Conservation (phyloP, 2,888 invertebrate species). For the Mimachlamys varia region DNA sequence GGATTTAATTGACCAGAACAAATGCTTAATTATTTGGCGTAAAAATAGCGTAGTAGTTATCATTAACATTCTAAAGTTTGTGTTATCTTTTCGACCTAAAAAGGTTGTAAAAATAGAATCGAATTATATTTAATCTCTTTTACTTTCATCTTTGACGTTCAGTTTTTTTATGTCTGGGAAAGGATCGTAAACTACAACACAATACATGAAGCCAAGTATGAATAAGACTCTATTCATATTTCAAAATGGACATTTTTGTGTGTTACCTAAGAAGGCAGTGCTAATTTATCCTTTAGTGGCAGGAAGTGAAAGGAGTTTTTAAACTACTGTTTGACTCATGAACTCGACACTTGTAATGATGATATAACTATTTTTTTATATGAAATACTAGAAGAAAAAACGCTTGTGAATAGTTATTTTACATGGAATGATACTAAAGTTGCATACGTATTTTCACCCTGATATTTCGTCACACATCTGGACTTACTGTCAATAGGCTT, state of each 20-base stretch:
- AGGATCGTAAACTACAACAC: not conserved
- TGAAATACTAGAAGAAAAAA: not conserved
- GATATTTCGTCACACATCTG: not conserved
- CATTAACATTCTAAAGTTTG: conserved; percentile 10
- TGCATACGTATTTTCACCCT: not conserved
- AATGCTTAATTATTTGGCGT: not conserved
- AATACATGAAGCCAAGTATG: not conserved
- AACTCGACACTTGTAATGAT: not conserved
- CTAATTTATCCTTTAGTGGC: not conserved
- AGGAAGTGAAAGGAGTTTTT: not conserved
- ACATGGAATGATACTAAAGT: not conserved
- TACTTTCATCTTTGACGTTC: not conserved
- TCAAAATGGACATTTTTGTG: not conserved
- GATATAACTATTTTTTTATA: not conserved
- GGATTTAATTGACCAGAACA: conserved; percentile 11
- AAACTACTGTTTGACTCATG: not conserved
- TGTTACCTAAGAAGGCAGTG: not conserved
- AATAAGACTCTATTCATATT: not conserved
- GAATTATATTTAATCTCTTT: not conserved
- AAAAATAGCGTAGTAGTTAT: not conserved
- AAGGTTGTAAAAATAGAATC: not conserved
- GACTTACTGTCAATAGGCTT: too few relatives aligned
- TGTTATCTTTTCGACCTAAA: not conserved
- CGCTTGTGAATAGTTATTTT: not conserved
- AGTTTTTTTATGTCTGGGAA: not conserved